phyloP scores from a whole-genome alignment of 2,888 invertebrate species.

The Nymphalis c-album region DNA sequence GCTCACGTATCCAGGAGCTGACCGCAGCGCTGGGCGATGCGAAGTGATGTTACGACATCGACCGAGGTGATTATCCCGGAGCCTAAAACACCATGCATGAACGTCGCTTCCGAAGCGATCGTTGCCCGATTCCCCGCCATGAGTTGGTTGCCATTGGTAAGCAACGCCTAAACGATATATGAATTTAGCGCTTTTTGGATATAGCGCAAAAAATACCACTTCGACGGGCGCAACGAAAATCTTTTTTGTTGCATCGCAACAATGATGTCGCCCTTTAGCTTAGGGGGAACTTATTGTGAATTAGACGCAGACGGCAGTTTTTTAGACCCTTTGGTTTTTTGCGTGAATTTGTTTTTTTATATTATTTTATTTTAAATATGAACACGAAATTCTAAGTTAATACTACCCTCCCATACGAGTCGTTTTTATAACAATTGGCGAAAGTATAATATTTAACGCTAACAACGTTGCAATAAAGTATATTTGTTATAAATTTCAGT shows the following conservation, averaged over 20 bases:
- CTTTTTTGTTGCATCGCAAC: slow-evolving; percentile 60
- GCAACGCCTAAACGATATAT: slow-evolving; percentile 50
- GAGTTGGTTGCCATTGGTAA: slow-evolving; percentile 61
- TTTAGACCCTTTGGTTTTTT: slow-evolving; percentile 36
- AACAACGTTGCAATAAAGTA: too few relatives aligned
- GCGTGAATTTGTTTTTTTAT: slow-evolving; percentile 1
- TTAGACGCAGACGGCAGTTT: slow-evolving; percentile 48
- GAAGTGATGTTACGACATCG: slow-evolving; percentile 78
- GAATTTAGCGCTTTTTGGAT: slow-evolving; percentile 59
- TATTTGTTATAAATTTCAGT: too few relatives aligned
- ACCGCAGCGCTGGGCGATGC: slow-evolving; percentile 72
- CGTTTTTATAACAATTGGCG: neutral
- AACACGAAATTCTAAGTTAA: neutral
- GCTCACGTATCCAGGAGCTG: slow-evolving; percentile 65
- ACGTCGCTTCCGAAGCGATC: slow-evolving; percentile 49
- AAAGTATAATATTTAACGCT: too few relatives aligned
- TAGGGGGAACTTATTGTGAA: slow-evolving; percentile 55
- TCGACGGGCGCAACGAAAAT: slow-evolving; percentile 45
- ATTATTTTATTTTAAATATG: neutral
- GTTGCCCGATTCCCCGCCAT: slow-evolving; percentile 49
- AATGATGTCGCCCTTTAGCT: slow-evolving; percentile 66
- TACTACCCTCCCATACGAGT: neutral
- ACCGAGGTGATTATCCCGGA: slow-evolving; percentile 80
- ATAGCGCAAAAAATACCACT: slow-evolving; percentile 48
- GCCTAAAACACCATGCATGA: slow-evolving; percentile 69